Evolutionary conservation across 1,140 invertebrate species (phyloP).

Genomic region (Phortica variegata): DNA sequence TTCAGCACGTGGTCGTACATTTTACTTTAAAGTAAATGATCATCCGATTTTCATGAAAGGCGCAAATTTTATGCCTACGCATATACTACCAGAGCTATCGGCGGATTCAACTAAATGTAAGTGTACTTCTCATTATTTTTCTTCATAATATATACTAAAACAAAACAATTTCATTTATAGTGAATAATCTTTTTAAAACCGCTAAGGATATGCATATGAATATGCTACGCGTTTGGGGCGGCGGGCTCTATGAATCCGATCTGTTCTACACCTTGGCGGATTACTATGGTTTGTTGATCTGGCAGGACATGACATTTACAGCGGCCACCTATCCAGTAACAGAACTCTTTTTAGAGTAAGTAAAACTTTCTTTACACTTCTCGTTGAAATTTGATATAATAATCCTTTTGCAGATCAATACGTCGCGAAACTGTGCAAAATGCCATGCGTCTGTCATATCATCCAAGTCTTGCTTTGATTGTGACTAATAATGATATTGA

Average conservation of each 20-base stretch:
- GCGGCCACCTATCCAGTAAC: slow-evolving; percentile 89
- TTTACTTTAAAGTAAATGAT: slow-evolving; percentile 88
- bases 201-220: slow-evolving; percentile 84
- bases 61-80: slow-evolving; percentile 90
- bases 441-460: slow-evolving; percentile 79
- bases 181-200: slow-evolving; percentile 31
- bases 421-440: slow-evolving; percentile 79
- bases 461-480: slow-evolving; percentile 86
- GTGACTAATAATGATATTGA: slow-evolving; percentile 98
- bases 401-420: slow-evolving; percentile 61
- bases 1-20: slow-evolving; percentile 63
- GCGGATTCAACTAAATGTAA: slow-evolving; percentile 24
- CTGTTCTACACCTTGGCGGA: slow-evolving; percentile 88
- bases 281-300: slow-evolving; percentile 77
- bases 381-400: background rate
- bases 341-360: slow-evolving; percentile 65
- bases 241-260: slow-evolving; percentile 92
- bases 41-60: slow-evolving; percentile 91
- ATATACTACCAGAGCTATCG: slow-evolving; percentile 75
- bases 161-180: slow-evolving; percentile 1
- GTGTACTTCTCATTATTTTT: background rate
- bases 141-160: background rate
- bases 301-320: slow-evolving; percentile 97
- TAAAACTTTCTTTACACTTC: background rate
- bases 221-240: slow-evolving; percentile 96